These are phyloP conservation scores for Caenorhabditis japonica DNA, from an alignment of 2,888 invertebrate species.

Conservation along the genomic window DNA sequence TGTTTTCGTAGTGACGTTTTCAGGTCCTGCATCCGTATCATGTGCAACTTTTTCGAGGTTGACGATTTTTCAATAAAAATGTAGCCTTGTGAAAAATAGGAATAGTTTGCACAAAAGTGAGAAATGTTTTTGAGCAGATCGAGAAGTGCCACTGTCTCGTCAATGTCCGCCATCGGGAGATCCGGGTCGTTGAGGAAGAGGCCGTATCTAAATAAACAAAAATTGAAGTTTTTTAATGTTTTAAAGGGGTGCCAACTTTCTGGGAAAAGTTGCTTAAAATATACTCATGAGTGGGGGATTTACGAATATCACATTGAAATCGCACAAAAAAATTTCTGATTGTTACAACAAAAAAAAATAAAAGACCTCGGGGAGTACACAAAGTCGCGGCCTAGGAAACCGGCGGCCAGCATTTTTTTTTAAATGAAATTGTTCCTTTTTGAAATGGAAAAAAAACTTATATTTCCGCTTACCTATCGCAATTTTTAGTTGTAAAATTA, in stretches of 20 bases:
- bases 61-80: conserved; percentile 93
- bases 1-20: conserved; percentile 87
- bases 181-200: conserved; percentile 85
- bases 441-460: too few relatives aligned
- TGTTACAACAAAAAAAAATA: too few relatives aligned
- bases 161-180: conserved; percentile 93
- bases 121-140: conserved; percentile 79
- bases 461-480: too few relatives aligned
- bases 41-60: conserved; percentile 92
- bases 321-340: too few relatives aligned
- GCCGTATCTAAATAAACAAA: conserved; percentile 63
- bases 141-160: conserved; percentile 95
- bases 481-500: too few relatives aligned
- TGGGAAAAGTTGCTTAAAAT: too few relatives aligned
- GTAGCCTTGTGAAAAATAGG: conserved; percentile 91
- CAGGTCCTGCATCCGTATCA: conserved; percentile 93
- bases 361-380: too few relatives aligned
- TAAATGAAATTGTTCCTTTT: too few relatives aligned
- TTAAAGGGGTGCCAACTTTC: too few relatives aligned
- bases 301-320: too few relatives aligned
- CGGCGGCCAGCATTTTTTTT: neutral
- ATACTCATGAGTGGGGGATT: too few relatives aligned
- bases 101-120: conserved; percentile 83
- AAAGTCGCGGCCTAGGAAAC: too few relatives aligned
- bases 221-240: neutral